Evolutionary conservation across 2,113 vertebrate genomes (phyloP), one percentile per base, ranked within the genome.

Genomic region (Melanotaenia duboulayi): DNA sequence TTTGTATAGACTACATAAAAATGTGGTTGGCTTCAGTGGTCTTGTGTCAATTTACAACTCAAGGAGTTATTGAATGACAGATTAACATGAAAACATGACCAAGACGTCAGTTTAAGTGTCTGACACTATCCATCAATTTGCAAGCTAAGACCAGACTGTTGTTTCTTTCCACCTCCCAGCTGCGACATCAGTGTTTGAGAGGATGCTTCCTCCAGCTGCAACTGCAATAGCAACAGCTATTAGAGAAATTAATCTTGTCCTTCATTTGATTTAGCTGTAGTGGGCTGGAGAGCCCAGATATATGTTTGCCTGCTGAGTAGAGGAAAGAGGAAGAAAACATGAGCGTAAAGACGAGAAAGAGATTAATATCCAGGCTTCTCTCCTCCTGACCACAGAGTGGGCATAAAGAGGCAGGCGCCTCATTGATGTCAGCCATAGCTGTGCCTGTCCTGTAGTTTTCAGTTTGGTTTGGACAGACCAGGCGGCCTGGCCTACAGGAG

Each of bases 391-490:
- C 89, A 80, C 85, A 92, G 91, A 92, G 90, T 92, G 89, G 92
- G 90, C 90, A 91, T 88, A 90, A 89, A 91, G 87, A 78, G 68
- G 82, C 75, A 72, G 72, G 86, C 75, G 85, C 78, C 83, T 84
- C 80, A 87, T 90, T 93, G 92, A 94, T 89, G 89, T 93, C 91
- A 90, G 81, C 87, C 83, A 71, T 61, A 82, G 81, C 84, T 76
- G 89, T 88, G 85, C 76, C 90, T 81, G 85, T 91, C 90, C 91
- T 91, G 80, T 88, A 88, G 84, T 91, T 92, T 91, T 88, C 81
- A 91, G 87, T 92, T 89, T 90, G 91, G 92, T 93, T 92, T 91
- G 92, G 88, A 92, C 85, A 82, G 86, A 85, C 75, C 87, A 89
- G 87, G 81, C 88, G 80, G 90, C 86, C 89, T 85, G 89, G 88